Conservation (phyloP, 1,140 invertebrate genomes). For the Delia radicum region DNA sequence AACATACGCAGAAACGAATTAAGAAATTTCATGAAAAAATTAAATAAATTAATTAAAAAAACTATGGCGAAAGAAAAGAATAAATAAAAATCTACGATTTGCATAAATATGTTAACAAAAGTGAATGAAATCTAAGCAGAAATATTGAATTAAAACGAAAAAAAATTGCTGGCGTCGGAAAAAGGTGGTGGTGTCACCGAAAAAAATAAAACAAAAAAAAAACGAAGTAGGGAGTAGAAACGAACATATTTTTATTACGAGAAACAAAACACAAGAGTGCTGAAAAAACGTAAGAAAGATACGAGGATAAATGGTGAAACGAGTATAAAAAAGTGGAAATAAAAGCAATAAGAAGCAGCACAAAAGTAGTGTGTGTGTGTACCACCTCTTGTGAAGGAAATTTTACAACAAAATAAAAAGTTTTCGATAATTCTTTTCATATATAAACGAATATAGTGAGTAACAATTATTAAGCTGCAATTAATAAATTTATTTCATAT, state of each 20-base stretch:
- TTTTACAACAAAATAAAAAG: background rate
- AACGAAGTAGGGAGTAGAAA: background rate
- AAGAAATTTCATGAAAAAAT: background rate
- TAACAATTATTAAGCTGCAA: too few relatives aligned
- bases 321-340: background rate
- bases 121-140: background rate
- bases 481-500: too few relatives aligned
- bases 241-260: background rate
- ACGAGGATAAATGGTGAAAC: background rate
- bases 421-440: too few relatives aligned
- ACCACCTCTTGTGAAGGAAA: background rate
- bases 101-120: background rate
- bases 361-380: background rate
- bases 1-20: slow-evolving; percentile 4
- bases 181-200: slow-evolving; percentile 13
- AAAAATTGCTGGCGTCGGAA: background rate
- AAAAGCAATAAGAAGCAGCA: slow-evolving; percentile 1
- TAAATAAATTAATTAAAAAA: background rate
- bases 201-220: background rate
- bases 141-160: background rate
- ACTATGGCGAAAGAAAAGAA: background rate
- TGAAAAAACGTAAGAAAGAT: background rate
- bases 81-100: background rate
- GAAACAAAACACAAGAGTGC: background rate
- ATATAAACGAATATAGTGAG: background rate